Conservation (phyloP, 2,888 invertebrate species). For the Drosophila eohydei region DNA sequence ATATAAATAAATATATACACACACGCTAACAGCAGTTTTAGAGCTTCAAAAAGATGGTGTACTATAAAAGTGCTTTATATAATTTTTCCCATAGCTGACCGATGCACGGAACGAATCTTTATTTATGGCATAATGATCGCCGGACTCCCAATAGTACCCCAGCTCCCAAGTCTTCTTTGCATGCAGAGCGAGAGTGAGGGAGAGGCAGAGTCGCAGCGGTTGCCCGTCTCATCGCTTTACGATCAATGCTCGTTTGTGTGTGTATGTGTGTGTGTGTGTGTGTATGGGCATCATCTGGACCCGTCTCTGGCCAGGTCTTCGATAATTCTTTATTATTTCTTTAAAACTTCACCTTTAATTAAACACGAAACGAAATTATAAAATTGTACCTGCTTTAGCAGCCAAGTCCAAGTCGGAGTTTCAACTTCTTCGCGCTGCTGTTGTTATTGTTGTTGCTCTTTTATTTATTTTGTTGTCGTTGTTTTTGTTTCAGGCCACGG, state of each 20-base stretch:
- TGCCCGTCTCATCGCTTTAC: slow-evolving; percentile 70
- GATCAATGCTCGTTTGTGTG: slow-evolving; percentile 60
- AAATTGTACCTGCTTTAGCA: slow-evolving; percentile 79
- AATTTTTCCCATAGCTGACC: slow-evolving; percentile 71
- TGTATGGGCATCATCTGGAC: slow-evolving; percentile 59
- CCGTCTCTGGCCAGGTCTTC: slow-evolving; percentile 55
- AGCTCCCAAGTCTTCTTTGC: slow-evolving; percentile 14
- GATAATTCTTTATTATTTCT: slow-evolving; percentile 81
- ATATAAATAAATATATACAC: neutral
- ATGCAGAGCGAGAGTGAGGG: slow-evolving; percentile 7
- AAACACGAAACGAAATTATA: slow-evolving; percentile 81
- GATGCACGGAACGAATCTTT: slow-evolving; percentile 77
- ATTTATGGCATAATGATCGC: slow-evolving; percentile 80
- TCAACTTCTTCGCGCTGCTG: slow-evolving; percentile 39
- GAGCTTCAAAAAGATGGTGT: slow-evolving; percentile 46
- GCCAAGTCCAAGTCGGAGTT: slow-evolving; percentile 43
- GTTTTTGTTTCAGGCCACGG: slow-evolving; percentile 50
- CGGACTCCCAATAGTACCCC: slow-evolving; percentile 43
- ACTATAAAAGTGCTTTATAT: slow-evolving; percentile 69
- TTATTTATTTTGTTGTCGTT: neutral
- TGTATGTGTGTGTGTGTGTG: slow-evolving; percentile 25
- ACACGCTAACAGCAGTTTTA: slow-evolving; percentile 26
- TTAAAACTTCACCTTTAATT: slow-evolving; percentile 81
- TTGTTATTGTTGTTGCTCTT: slow-evolving; percentile 28
- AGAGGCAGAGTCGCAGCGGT: slow-evolving; percentile 10